Conservation (phyloP, 1,140 invertebrate genomes). For the Druon quercuslanigerum region DNA sequence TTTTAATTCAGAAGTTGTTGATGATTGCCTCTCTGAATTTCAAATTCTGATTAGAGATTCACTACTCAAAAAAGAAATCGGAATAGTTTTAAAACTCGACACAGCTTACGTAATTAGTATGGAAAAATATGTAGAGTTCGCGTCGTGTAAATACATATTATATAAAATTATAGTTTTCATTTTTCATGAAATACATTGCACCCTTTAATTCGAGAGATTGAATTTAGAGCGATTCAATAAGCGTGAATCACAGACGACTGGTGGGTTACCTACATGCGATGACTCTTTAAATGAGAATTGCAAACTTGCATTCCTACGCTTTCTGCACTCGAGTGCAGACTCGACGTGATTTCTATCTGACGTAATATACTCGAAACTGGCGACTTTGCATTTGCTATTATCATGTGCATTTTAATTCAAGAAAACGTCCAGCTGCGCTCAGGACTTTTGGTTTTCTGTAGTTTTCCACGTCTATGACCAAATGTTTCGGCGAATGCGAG, state of each 20-base stretch:
- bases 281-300: not conserved
- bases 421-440: too few relatives aligned
- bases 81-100: not conserved
- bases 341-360: constrained; percentile 60
- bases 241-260: too few relatives aligned
- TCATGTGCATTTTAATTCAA: not conserved
- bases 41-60: not conserved
- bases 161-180: too few relatives aligned
- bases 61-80: not conserved
- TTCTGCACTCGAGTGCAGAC: constrained; percentile 54
- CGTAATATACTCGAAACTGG: constrained; percentile 47
- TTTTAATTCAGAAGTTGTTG: not conserved
- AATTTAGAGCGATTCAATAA: too few relatives aligned
- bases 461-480: too few relatives aligned
- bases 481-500: too few relatives aligned
- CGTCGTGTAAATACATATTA: too few relatives aligned
- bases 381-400: not conserved
- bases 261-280: not conserved
- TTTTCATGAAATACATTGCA: too few relatives aligned
- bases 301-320: constrained; percentile 60
- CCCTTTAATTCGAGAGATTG: too few relatives aligned
- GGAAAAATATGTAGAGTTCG: too few relatives aligned
- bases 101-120: not conserved
- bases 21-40: not conserved
- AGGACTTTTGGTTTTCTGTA: too few relatives aligned